Percentiles rank a stretch among this genome's conserved stretches.
phyloP scores from a whole-genome alignment of 2,888 invertebrate species.

The Drosophila villosipedis region DNA sequence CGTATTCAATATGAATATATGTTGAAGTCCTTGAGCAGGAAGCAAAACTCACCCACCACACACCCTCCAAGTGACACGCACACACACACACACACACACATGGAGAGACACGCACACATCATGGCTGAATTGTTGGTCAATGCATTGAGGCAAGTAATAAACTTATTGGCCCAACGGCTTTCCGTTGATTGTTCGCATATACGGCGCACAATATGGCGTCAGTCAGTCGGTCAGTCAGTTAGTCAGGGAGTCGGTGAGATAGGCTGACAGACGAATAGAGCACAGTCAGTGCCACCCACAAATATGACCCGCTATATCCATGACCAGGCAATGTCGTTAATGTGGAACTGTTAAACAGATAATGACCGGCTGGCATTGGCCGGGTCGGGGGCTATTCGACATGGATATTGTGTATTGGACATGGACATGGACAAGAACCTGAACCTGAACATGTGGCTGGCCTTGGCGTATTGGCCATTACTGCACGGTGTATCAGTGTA shows the following conservation, averaged over 20 bases:
- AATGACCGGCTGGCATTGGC: constrained; percentile 63
- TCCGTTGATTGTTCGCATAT: constrained; percentile 67
- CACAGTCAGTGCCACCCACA: constrained; percentile 7
- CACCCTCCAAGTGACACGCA: constrained; percentile 19
- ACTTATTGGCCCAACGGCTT: constrained; percentile 79
- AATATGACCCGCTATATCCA: constrained; percentile 58
- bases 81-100: constrained; percentile 7
- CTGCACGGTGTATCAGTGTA: constrained; percentile 44
- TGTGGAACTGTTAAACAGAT: constrained; percentile 82
- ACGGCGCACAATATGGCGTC: constrained; percentile 52
- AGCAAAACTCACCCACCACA: constrained; percentile 35
- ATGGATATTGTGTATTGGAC: constrained; percentile 25
- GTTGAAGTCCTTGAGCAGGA: constrained; percentile 57
- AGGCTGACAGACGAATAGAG: constrained; percentile 8
- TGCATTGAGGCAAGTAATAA: constrained; percentile 80
- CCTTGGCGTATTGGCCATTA: constrained; percentile 20
- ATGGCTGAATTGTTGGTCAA: constrained; percentile 64
- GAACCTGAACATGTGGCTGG: constrained; percentile 14
- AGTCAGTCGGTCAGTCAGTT: constrained; percentile 14
- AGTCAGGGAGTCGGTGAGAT: constrained; percentile 2
- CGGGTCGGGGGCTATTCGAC: constrained; percentile 14
- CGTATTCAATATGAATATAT: constrained; percentile 61
- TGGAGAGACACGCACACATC: constrained; percentile 11
- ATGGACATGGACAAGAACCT: constrained; percentile 9
- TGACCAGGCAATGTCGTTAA: constrained; percentile 69